Conservation (phyloP, 2,113 vertebrate species). For the Abramis brama region DNA sequence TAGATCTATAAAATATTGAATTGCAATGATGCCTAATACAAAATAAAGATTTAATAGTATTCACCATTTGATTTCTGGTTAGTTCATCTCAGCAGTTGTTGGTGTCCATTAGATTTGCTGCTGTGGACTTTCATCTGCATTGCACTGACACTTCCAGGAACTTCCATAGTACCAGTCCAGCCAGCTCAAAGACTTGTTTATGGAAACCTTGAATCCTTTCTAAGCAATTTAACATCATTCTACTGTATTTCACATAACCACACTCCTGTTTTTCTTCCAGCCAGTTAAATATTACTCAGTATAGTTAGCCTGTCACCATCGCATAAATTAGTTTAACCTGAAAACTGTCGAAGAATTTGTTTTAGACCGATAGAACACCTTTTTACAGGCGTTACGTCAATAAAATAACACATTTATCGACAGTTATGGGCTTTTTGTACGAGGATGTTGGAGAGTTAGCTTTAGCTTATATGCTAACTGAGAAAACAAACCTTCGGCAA, state of each 20-base stretch:
- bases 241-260: not conserved
- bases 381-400: not conserved
- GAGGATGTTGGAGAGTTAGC: constrained; percentile 6
- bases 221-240: not conserved
- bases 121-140: not conserved
- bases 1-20: not conserved
- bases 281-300: not conserved
- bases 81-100: constrained; percentile 48
- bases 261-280: not conserved
- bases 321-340: not conserved
- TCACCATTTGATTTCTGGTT: constrained; percentile 62
- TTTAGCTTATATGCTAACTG: constrained; percentile 52
- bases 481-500: constrained; percentile 40
- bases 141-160: constrained; percentile 12
- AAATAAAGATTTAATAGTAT: not conserved
- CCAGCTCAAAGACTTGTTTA: not conserved
- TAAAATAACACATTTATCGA: not conserved
- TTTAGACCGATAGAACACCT: not conserved
- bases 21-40: not conserved
- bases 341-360: not conserved
- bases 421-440: not conserved
- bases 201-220: not conserved
- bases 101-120: constrained; percentile 34
- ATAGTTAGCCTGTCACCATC: not conserved
- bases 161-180: constrained; percentile 16